Conservation (phyloP, 2,113 vertebrate genomes). For the Cranoglanis bouderius region DNA sequence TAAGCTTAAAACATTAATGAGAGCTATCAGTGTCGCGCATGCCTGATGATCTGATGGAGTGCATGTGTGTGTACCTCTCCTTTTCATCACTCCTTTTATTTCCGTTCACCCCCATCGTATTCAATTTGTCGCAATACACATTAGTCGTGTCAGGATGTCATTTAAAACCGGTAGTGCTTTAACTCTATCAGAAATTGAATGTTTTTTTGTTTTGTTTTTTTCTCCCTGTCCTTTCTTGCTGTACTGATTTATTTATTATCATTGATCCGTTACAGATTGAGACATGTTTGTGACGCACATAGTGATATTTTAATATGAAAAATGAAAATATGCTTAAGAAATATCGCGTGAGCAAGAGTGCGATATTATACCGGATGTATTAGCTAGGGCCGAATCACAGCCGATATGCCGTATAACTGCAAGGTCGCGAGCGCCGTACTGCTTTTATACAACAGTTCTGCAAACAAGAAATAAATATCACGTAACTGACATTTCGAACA, state of each 20-base stretch:
- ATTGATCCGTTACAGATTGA: not conserved
- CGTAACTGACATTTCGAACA: not conserved
- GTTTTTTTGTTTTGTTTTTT: no score
- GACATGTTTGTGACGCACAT: not conserved
- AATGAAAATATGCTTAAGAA: no score
- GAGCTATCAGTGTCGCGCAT: not conserved
- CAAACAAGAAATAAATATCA: not conserved
- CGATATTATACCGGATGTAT: no score
- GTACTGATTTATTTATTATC: not conserved
- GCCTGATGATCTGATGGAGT: not conserved
- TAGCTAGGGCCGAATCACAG: no score
- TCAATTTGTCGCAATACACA: slow-evolving; percentile 23
- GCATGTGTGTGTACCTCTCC: slow-evolving; percentile 42
- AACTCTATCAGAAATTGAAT: not conserved
- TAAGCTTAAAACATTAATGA: not conserved
- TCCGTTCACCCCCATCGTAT: not conserved
- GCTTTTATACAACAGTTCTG: not conserved
- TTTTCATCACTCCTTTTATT: slow-evolving; percentile 40
- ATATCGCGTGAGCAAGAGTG: no score
- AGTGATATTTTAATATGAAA: no score
- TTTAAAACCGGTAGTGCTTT: not conserved
- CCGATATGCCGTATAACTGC: no score
- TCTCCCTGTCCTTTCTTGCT: not conserved
- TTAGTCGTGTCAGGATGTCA: not conserved
- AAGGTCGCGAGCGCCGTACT: not conserved